Percentiles rank a stretch among this genome's conserved stretches.
phyloP scores from a whole-genome alignment of 2,113 vertebrate genomes.

The Rhinopithecus roxellana region DNA sequence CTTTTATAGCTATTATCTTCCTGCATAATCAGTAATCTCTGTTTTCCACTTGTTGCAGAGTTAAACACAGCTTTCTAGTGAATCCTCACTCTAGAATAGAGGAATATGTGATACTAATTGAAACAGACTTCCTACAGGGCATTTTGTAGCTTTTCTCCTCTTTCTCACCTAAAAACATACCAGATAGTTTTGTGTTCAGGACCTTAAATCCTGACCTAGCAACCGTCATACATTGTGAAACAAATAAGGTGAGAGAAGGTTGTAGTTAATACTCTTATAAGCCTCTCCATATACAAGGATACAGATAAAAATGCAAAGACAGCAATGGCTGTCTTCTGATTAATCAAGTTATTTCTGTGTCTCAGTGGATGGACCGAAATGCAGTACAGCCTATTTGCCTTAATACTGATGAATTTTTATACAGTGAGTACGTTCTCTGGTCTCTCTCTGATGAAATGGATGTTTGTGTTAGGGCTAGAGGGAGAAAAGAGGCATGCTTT shows the following conservation, averaged over 20 bases:
- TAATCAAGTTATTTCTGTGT: background rate
- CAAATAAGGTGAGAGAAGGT: background rate
- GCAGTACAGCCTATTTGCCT: background rate
- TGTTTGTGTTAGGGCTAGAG: background rate
- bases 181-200: background rate
- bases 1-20: rapidly evolving
- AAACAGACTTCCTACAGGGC: background rate
- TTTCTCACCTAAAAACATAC: background rate
- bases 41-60: background rate
- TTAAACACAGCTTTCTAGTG: background rate
- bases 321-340: background rate
- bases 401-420: background rate
- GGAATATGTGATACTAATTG: too few species aligned
- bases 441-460: background rate
- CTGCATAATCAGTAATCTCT: rapidly evolving
- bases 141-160: background rate
- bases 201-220: background rate
- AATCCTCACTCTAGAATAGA: rapidly evolving
- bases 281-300: background rate
- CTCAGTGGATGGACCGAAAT: background rate
- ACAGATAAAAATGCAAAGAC: background rate
- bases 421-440: background rate
- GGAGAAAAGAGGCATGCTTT: too few species aligned
- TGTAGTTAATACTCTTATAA: rapidly evolving
- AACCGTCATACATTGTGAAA: background rate